Base-by-base conservation (phyloP, 2,797 vertebrate species). In the Crenichthys baileyi region DNA sequence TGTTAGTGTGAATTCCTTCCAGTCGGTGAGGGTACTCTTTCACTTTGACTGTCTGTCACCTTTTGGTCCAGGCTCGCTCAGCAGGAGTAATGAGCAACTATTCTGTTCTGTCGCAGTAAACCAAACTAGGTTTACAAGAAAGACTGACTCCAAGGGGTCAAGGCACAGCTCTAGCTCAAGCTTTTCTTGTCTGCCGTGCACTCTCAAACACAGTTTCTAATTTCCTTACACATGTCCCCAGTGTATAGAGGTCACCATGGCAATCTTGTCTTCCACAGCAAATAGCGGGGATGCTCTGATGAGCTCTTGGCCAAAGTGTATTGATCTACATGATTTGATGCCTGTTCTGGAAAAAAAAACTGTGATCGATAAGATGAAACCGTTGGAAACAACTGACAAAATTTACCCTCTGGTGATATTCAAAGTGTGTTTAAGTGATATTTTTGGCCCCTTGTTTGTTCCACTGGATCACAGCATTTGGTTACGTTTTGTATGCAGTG, bases 271-370 rank as follows among this genome's bases (percentile, higher is more conserved):
- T 73, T 80, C 75, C 48, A 78, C 79, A 83, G 84, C 51, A 86
- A 89, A 88, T 81, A 85, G 82, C 70, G 18, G 1, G 61, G 85
- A 88, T 85, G 76, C 51, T 89, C 84, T 85, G 77, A 90, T 85
- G 79, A 75, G 87, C 82, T 88, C 79, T 78, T 71, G 85, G 86
- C 85, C 85, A 89, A 88, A 89, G 84, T 86, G 82, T 90, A 92
- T 93, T 83, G 91, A 92, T 91, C 86, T 60, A 83, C 85, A 81
- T 85, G 89, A 92, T 92, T 93, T 91, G 88, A 83, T 89, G 88
- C 76, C 86, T 12, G 79, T 93, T 92, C 87, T 80, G 80, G 79
- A 89, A 80, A 89, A 83, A 83, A 91, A 90, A 83, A 88, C 74
- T 26, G 53, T 72, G 18, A 90, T 91, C 88, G 6, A 92, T 91